Conservation (phyloP, 2,888 invertebrate species). For the Elegia similella region DNA sequence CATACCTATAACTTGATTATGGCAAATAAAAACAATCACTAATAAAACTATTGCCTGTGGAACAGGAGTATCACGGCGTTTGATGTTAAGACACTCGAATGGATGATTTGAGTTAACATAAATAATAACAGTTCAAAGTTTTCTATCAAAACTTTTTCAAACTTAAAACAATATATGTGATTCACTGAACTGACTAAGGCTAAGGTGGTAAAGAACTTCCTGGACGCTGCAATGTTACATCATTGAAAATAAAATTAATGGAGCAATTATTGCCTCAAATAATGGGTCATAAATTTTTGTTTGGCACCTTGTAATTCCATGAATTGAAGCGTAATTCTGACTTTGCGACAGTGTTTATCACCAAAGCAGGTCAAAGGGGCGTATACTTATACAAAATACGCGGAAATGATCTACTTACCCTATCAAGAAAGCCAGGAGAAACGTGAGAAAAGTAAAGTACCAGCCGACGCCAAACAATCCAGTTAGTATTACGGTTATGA, state of each 20-base stretch:
- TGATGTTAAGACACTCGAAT: no score
- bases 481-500: constrained; percentile 63
- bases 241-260: background rate
- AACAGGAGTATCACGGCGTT: no score
- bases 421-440: constrained; percentile 63
- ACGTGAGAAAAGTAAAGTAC: constrained; percentile 61
- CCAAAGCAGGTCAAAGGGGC: background rate
- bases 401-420: constrained; percentile 54
- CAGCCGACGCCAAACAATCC: constrained; percentile 67
- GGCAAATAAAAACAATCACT: no score
- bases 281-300: background rate
- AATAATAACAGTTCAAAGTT: no score
- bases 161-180: no score
- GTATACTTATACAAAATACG: background rate
- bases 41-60: no score
- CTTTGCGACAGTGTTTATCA: background rate
- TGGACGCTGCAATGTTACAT: background rate
- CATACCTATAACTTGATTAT: no score
- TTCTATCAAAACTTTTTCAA: no score
- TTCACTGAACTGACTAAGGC: no score
- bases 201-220: no score
- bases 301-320: background rate
- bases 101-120: no score
- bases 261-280: background rate
- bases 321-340: background rate